These are phyloP conservation scores for Heteractis magnifica DNA, from an alignment of 92 coral and sea anemone genomes.

Conservation along the genomic window DNA sequence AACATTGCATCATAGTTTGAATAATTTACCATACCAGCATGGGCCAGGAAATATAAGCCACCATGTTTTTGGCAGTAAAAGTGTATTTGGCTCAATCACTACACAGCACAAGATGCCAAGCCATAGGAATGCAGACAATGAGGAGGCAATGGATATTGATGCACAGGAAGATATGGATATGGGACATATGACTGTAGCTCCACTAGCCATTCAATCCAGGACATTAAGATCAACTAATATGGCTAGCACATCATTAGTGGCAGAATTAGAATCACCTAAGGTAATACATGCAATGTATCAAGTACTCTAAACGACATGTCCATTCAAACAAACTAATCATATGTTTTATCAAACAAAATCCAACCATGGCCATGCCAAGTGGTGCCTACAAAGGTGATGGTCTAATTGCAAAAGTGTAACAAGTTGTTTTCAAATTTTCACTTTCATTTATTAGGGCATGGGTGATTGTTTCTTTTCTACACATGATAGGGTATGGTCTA, in stretches of 20 bases:
- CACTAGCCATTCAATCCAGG: neutral
- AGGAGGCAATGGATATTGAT: conserved; percentile 67
- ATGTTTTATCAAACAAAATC: no score
- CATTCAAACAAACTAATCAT: no score
- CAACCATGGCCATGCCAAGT: no score
- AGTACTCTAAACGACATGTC: no score
- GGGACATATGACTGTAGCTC: neutral
- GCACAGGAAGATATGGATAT: conserved; percentile 40
- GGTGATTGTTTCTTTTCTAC: no score
- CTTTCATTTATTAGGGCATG: no score
- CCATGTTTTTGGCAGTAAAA: conserved; percentile 16
- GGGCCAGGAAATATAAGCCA: neutral
- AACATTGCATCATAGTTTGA: neutral
- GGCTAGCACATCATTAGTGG: neutral
- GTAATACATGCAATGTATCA: conserved; percentile 8
- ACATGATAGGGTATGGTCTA: no score
- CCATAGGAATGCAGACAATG: conserved; percentile 47
- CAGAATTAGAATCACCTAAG: neutral
- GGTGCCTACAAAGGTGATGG: no score
- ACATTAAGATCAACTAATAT: neutral
- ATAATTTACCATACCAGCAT: conserved; percentile 1
- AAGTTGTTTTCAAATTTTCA: no score
- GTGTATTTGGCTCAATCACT: conserved; percentile 13
- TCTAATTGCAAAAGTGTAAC: no score
- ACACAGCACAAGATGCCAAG: neutral